A percentile compares a stretch with the other conserved stretches of the same genome.
Evolutionary conservation across 2,113 vertebrate species (phyloP).

Genomic region (Ceratotherium simum): DNA sequence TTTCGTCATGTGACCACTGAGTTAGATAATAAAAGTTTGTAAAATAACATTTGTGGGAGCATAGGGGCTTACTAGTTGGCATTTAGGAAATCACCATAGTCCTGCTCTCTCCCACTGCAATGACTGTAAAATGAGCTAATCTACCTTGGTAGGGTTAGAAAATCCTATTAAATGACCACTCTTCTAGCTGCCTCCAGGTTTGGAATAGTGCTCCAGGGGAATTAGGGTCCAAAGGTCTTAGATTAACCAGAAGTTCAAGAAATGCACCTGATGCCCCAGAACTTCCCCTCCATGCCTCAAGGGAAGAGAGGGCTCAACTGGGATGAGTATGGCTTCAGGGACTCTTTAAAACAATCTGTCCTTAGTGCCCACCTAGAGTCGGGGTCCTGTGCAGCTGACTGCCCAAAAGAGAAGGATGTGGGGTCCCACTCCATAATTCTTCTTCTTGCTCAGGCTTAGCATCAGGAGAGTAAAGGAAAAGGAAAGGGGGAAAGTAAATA

Average conservation of each 20-base stretch:
- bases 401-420: neutral
- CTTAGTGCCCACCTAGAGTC: neutral
- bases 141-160: neutral
- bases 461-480: neutral
- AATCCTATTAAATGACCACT: neutral
- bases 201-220: neutral
- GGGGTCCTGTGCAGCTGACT: neutral
- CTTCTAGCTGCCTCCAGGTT: neutral
- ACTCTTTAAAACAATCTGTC: constrained; percentile 2
- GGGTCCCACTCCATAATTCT: neutral
- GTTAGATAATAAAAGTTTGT: neutral
- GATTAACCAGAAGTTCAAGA: neutral
- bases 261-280: neutral
- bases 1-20: neutral
- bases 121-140: constrained; percentile 38
- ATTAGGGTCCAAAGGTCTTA: neutral
- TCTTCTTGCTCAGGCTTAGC: neutral
- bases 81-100: neutral
- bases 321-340: neutral
- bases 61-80: neutral
- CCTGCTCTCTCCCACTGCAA: neutral
- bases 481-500: neutral
- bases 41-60: neutral
- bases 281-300: neutral
- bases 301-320: neutral